A percentile compares a stretch with the other conserved stretches of the same genome.
Evolutionary conservation across 64 coral and sea anemone species (phyloP).

Genomic region (Porites australiensis): DNA sequence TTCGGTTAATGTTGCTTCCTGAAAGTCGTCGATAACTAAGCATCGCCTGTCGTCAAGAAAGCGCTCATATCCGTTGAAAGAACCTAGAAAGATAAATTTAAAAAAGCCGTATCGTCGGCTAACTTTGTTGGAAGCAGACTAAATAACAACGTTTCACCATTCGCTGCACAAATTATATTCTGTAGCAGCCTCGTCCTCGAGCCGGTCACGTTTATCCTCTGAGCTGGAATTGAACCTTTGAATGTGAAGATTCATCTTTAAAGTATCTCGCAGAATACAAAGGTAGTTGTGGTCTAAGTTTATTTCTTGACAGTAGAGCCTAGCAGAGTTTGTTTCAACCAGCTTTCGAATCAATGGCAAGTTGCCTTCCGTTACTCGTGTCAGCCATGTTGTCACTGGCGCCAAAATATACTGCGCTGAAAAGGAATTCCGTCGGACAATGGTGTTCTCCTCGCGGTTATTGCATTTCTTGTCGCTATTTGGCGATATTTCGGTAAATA

Average conservation of each 20-base stretch:
- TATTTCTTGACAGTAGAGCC: not conserved
- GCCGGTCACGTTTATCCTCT: slow-evolving; percentile 57
- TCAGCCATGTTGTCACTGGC: slow-evolving; percentile 74
- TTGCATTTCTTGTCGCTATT: not conserved
- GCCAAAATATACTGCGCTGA: slow-evolving; percentile 57
- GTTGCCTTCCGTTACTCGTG: slow-evolving; percentile 22
- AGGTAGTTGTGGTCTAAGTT: slow-evolving; percentile 59
- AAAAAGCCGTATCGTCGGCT: slow-evolving; percentile 9
- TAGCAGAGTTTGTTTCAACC: not conserved
- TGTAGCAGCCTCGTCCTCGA: slow-evolving; percentile 73
- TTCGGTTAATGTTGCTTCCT: slow-evolving; percentile 48
- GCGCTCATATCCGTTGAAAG: not conserved
- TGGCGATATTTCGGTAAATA: not conserved
- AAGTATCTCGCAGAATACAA: slow-evolving; percentile 21
- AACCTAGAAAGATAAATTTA: slow-evolving; percentile 24
- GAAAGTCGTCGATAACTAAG: slow-evolving; percentile 7
- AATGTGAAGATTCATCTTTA: slow-evolving; percentile 8
- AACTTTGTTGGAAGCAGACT: slow-evolving; percentile 39
- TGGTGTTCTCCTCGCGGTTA: not conserved
- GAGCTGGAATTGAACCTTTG: slow-evolving; percentile 46
- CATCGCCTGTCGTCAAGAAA: slow-evolving; percentile 12
- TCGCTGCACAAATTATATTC: slow-evolving; percentile 78
- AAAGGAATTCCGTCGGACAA: not conserved
- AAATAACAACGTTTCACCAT: slow-evolving; percentile 69
- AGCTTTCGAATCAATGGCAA: not conserved